These are phyloP conservation scores for Macrosiphum euphorbiae DNA, from an alignment of 2,888 invertebrate genomes.

Conservation along the genomic window DNA sequence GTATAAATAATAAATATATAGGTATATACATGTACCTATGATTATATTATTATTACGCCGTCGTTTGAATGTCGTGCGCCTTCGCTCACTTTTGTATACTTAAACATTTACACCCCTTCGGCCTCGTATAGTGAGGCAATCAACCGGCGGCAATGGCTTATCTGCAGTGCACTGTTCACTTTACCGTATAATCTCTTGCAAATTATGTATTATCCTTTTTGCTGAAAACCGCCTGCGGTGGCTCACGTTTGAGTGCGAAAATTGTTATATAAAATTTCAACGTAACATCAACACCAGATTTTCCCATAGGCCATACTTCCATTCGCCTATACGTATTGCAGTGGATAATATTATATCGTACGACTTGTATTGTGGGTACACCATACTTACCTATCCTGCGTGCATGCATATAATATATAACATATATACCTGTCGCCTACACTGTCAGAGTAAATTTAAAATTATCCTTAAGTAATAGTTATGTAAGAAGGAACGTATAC, in stretches of 20 bases:
- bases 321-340: not conserved
- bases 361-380: not conserved
- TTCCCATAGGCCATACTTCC: not conserved
- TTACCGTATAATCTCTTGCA: conserved; percentile 17
- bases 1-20: not conserved
- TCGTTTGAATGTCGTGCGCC: not conserved
- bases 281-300: not conserved
- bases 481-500: too few relatives aligned
- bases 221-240: not conserved
- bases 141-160: not conserved
- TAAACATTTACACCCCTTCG: not conserved
- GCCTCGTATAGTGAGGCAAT: not conserved
- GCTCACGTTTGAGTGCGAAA: not conserved
- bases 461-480: not conserved
- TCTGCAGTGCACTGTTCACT: conserved; percentile 20
- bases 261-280: not conserved
- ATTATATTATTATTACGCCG: conserved; percentile 16
- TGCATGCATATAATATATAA: not conserved
- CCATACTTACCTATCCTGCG: not conserved
- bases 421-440: not conserved
- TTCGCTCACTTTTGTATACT: not conserved
- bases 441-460: not conserved
- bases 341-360: not conserved
- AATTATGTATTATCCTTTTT: conserved; percentile 3
- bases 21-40: not conserved